Evolutionary conservation across 2,888 invertebrate species (phyloP).

Genomic region (Epinotia bilunana): DNA sequence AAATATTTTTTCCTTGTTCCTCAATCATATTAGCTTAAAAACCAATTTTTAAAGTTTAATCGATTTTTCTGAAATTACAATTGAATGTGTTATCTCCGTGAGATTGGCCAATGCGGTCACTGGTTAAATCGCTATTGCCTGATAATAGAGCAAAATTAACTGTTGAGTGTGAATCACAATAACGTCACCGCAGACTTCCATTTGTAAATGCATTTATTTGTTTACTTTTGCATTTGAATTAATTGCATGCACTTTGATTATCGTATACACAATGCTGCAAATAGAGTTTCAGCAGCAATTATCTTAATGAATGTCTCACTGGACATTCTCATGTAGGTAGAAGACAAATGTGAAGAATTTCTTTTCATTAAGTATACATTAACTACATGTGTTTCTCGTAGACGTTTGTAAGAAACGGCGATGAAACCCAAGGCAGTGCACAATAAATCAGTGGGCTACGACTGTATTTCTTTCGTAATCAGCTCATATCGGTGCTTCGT

Average conservation of each 20-base stretch:
- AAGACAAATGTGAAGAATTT: conserved; percentile 73
- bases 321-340: conserved; percentile 57
- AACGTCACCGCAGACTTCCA: conserved; percentile 43
- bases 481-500: conserved; percentile 81
- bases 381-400: conserved; percentile 62
- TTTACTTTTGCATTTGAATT: conserved; percentile 28
- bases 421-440: conserved; percentile 69
- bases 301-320: conserved; percentile 32
- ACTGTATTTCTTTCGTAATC: conserved; percentile 84
- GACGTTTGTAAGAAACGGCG: conserved; percentile 64
- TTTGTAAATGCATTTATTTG: conserved; percentile 40
- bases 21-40: background rate
- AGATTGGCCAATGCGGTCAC: conserved; percentile 48
- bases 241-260: conserved; percentile 26
- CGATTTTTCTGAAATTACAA: conserved; percentile 12
- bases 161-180: conserved; percentile 46
- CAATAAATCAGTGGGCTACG: conserved; percentile 81
- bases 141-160: conserved; percentile 62
- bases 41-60: background rate
- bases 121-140: conserved; percentile 58
- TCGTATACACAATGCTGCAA: conserved; percentile 24
- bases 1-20: conserved; percentile 4
- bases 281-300: conserved; percentile 36
- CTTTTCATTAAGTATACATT: conserved; percentile 72
- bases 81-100: conserved; percentile 13